Evolutionary conservation across 1,140 invertebrate genomes (phyloP), one percentile per base, ranked within the genome.

Genomic region (Diuraphis noxia): DNA sequence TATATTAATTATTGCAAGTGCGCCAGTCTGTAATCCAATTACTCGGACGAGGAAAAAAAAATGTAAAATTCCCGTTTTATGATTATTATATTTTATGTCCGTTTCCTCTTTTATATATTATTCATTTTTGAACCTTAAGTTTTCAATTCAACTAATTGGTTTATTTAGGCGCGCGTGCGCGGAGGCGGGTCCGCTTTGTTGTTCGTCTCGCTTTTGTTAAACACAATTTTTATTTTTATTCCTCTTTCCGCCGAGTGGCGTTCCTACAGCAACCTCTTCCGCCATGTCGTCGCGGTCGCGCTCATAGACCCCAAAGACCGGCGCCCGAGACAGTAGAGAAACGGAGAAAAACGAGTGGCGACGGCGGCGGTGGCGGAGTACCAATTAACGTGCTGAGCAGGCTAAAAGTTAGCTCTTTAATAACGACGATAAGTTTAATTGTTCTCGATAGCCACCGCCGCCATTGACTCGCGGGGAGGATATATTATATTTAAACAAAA

Each of bases 61-160:
- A 43, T 34, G 30, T 46, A 46, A 84, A 84, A 6, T n/a, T 84
- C 40, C 13, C 82, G 8, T 30, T 21, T 46, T 46, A n/a, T 82
- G 17, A 25, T 41, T n/a, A 23, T 41, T 30, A 41, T 41, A 41
- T 40, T 30, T 43, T 36, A 43, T 34, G 41, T 84, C 41, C 25
- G 13, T 43, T 43, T 84, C 6, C 25, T 34, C 82, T n/a, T 84
- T 43, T 43, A 43, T 84, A 43, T 84, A 84, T 84, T 84, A 84
- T 84, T 84, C 82, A 49, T 86, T 52, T 86, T 86, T 49, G 85
- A 52, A 52, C 46, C 49, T 63, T 63, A 88, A 88, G 49, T 88
- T 88, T 88, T 88, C 86, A 38, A 88, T 88, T 88, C 52, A 25
- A 88, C 86, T 88, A 88, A 88, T 88, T 88, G 86, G 86, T 88